Conservation (phyloP, 2,797 vertebrate species). For the Cuniculus paca region DNA sequence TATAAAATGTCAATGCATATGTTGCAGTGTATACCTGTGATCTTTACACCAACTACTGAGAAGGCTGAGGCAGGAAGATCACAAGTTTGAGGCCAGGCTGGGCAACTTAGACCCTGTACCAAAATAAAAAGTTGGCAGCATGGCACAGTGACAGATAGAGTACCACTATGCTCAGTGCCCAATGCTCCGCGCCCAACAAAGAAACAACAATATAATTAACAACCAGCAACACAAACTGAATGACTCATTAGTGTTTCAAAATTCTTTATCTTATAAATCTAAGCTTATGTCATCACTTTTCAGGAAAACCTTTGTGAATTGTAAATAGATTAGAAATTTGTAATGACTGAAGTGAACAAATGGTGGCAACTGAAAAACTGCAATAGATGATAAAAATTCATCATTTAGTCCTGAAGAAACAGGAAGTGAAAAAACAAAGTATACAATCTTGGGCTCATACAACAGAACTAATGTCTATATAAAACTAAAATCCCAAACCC, state of each 20-base stretch:
- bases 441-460: neutral
- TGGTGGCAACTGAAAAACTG: neutral
- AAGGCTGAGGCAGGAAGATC: neutral
- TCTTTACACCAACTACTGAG: neutral
- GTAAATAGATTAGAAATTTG: conserved; percentile 1
- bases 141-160: neutral
- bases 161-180: neutral
- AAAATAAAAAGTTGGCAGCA: neutral
- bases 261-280: neutral
- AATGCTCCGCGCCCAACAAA: neutral
- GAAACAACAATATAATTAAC: neutral
- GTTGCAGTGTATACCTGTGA: neutral
- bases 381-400: neutral
- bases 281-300: neutral
- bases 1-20: neutral
- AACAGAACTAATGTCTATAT: conserved; percentile 19
- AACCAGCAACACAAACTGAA: neutral
- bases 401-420: neutral
- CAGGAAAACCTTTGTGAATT: conserved; percentile 22
- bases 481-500: conserved; percentile 21
- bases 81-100: neutral
- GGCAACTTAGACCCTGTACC: neutral
- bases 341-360: neutral
- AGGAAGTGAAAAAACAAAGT: conserved; percentile 8
- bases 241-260: conserved; percentile 29